These are phyloP conservation scores for Cephalotes varians DNA, from an alignment of 2,888 invertebrate genomes.

Conservation along the genomic window DNA sequence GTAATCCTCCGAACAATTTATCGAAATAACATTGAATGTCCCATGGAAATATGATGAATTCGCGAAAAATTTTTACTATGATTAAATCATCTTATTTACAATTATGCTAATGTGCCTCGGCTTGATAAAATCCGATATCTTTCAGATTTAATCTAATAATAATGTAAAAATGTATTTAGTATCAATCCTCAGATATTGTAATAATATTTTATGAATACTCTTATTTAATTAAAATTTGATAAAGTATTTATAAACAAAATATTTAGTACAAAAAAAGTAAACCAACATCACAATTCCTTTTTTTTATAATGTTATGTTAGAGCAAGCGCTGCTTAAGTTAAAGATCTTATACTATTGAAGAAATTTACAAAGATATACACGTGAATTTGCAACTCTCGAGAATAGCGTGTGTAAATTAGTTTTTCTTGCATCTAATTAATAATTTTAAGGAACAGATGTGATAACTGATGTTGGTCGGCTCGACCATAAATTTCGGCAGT, in stretches of 20 bases:
- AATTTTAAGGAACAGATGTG: slow-evolving; percentile 26
- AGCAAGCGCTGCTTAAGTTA: background rate
- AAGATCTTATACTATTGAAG: background rate
- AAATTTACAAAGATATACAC: background rate
- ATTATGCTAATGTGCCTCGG: background rate
- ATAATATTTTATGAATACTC: background rate
- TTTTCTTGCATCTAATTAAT: slow-evolving; percentile 49
- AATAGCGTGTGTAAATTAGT: slow-evolving; percentile 39
- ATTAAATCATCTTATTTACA: background rate
- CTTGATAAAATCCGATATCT: background rate
- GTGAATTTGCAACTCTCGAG: background rate
- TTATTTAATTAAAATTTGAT: slow-evolving; percentile 1
- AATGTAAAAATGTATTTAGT: background rate
- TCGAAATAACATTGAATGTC: background rate
- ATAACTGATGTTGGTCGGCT: slow-evolving; percentile 10
- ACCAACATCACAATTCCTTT: background rate
- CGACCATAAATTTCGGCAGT: slow-evolving; percentile 29
- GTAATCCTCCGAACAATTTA: slow-evolving; percentile 11
- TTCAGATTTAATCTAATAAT: background rate
- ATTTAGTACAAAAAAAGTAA: background rate
- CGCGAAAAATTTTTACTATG: background rate
- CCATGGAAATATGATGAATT: background rate
- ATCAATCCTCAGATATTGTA: background rate
- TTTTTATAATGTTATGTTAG: background rate
- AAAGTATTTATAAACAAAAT: background rate